phyloP scores from a whole-genome alignment of 1,140 invertebrate species.

The Hermetia illucens region DNA sequence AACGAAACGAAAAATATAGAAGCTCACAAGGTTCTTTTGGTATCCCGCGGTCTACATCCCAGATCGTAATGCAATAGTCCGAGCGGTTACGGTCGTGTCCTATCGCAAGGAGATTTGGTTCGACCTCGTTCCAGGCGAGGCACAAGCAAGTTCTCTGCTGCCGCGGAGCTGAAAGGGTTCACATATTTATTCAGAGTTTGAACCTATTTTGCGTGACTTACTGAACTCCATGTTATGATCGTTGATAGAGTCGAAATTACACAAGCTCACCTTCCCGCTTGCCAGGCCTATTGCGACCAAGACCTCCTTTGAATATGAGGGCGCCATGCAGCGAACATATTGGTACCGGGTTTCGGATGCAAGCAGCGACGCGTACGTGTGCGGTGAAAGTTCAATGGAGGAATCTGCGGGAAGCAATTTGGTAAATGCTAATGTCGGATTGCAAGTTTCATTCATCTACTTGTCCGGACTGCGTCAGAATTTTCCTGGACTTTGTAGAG shows the following conservation, averaged over 20 bases:
- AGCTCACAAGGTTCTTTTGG: slow-evolving; percentile 21
- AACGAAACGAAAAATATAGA: slow-evolving; percentile 7
- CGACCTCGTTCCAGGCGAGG: slow-evolving; percentile 79
- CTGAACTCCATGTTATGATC: slow-evolving; percentile 28
- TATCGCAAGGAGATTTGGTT: slow-evolving; percentile 65
- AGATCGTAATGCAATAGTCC: slow-evolving; percentile 68
- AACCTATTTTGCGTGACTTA: slow-evolving; percentile 7
- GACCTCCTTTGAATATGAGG: slow-evolving; percentile 31
- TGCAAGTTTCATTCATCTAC: slow-evolving; percentile 11
- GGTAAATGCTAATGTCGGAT: neutral
- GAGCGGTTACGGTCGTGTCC: slow-evolving; percentile 75
- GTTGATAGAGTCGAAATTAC: slow-evolving; percentile 56
- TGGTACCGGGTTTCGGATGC: slow-evolving; percentile 24
- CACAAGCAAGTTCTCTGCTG: slow-evolving; percentile 72
- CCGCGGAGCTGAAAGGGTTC: slow-evolving; percentile 46
- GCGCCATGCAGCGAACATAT: slow-evolving; percentile 25
- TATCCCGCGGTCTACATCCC: slow-evolving; percentile 45
- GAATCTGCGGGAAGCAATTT: neutral
- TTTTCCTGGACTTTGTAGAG: slow-evolving; percentile 57
- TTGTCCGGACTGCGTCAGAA: slow-evolving; percentile 7
- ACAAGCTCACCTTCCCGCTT: slow-evolving; percentile 71
- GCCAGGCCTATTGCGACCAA: slow-evolving; percentile 71
- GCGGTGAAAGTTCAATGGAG: slow-evolving; percentile 5
- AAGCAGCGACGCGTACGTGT: slow-evolving; percentile 21
- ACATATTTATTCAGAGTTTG: neutral